phyloP scores from a whole-genome alignment of 2,113 vertebrate species.

The Psettodes erumei region DNA sequence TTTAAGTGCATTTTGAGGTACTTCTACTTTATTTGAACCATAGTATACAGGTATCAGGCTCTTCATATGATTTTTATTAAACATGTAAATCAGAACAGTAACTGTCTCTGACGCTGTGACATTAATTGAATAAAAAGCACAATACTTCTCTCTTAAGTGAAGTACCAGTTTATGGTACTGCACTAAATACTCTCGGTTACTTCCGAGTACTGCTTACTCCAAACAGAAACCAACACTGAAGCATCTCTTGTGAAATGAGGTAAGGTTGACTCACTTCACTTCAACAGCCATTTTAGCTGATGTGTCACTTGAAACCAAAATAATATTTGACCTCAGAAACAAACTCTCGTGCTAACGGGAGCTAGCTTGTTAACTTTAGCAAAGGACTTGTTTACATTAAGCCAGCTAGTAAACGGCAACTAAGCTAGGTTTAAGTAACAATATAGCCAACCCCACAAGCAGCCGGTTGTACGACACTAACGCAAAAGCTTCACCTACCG shows the following conservation, averaged over 20 bases:
- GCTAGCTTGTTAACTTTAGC: conserved; percentile 1
- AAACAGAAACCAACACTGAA: not conserved
- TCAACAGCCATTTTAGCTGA: no score
- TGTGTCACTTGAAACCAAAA: not conserved
- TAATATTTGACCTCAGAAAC: not conserved
- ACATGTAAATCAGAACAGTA: no score
- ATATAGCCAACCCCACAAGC: no score
- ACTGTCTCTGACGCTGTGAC: no score
- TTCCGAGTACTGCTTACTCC: not conserved
- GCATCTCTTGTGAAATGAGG: accelerated
- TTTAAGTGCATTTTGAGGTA: no score
- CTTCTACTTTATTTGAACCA: no score
- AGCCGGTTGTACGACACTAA: no score
- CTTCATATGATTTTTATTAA: not conserved
- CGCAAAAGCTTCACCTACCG: no score
- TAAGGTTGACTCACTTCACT: not conserved
- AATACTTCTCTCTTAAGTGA: not conserved
- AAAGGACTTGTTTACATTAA: no score
- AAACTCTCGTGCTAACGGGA: not conserved
- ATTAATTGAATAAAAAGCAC: not conserved
- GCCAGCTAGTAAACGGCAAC: no score
- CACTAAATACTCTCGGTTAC: not conserved
- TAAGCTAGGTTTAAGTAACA: no score
- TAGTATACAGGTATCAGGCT: no score
- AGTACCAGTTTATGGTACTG: not conserved